Evolutionary conservation across 92 coral and sea anemone species (phyloP).

Genomic region (Desmophyllum pertusum): DNA sequence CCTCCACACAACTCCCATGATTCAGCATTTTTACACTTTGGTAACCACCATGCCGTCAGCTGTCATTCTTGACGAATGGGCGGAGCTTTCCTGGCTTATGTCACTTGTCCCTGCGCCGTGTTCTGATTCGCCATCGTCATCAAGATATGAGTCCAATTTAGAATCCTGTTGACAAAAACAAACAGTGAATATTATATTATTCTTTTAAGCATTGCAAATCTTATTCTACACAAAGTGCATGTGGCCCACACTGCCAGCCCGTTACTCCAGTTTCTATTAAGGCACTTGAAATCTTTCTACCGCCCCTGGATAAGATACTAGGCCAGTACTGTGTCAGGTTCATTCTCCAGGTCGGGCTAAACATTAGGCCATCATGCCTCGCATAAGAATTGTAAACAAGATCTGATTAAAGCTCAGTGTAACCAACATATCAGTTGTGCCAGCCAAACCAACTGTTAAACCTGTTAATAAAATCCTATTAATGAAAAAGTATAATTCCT

Average conservation of each 20-base stretch:
- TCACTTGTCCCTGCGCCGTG: slow-evolving; percentile 75
- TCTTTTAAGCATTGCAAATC: neutral
- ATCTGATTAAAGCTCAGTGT: too few relatives aligned
- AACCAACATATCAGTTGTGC: too few relatives aligned
- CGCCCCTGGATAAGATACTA: neutral
- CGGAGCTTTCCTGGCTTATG: slow-evolving; percentile 76
- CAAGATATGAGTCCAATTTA: slow-evolving; percentile 79
- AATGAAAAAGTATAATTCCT: neutral
- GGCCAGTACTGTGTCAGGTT: neutral
- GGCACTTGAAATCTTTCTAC: neutral
- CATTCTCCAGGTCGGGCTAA: too few relatives aligned
- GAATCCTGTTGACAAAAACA: slow-evolving; percentile 63
- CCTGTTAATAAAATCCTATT: neutral
- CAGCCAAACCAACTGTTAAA: too few relatives aligned
- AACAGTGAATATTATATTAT: neutral
- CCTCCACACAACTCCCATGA: neutral
- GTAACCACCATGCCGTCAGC: slow-evolving; percentile 77
- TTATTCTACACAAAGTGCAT: too few relatives aligned
- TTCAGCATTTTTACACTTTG: slow-evolving; percentile 43
- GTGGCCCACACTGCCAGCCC: too few relatives aligned
- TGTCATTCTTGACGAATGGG: slow-evolving; percentile 57
- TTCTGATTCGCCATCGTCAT: slow-evolving; percentile 84
- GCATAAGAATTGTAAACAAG: too few relatives aligned
- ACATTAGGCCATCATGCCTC: too few relatives aligned
- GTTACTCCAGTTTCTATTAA: neutral